These are phyloP conservation scores for Hydrotaea cyrtoneurina DNA, from an alignment of 2,888 invertebrate genomes.

Conservation along the genomic window DNA sequence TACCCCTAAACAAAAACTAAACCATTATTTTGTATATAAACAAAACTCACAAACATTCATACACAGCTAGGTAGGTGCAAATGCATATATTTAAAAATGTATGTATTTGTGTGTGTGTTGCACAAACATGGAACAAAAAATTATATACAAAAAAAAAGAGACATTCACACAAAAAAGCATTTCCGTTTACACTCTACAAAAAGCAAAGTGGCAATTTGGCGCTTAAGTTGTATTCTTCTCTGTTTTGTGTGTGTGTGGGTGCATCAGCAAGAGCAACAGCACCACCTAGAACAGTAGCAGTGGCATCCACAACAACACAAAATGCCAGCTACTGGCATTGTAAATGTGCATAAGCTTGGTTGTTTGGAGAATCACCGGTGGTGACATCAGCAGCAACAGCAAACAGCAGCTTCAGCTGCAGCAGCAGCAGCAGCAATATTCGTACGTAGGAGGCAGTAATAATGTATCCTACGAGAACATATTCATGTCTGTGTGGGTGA, in stretches of 20 bases:
- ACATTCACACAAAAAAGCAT: conserved; percentile 53
- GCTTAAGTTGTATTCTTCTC: conserved; percentile 64
- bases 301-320: conserved; percentile 44
- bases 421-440: conserved; percentile 22
- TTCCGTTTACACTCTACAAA: conserved; percentile 64
- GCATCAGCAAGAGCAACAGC: background rate
- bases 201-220: conserved; percentile 66
- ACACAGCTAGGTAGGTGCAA: background rate
- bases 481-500: background rate
- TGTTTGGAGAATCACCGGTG: conserved; percentile 43
- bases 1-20: conserved; percentile 50
- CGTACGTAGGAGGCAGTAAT: background rate
- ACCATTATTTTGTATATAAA: conserved; percentile 12
- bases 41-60: background rate
- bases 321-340: conserved; percentile 57
- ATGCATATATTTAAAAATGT: conserved; percentile 1
- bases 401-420: conserved; percentile 39
- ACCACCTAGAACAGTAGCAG: conserved; percentile 19
- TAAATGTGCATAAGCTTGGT: conserved; percentile 66
- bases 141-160: conserved; percentile 10
- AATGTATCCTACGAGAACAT: conserved; percentile 2
- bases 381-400: conserved; percentile 46
- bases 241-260: background rate
- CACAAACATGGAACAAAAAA: background rate
- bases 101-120: too few species aligned